Conservation (phyloP, 2,888 invertebrate genomes). For the Byasa hedistus region DNA sequence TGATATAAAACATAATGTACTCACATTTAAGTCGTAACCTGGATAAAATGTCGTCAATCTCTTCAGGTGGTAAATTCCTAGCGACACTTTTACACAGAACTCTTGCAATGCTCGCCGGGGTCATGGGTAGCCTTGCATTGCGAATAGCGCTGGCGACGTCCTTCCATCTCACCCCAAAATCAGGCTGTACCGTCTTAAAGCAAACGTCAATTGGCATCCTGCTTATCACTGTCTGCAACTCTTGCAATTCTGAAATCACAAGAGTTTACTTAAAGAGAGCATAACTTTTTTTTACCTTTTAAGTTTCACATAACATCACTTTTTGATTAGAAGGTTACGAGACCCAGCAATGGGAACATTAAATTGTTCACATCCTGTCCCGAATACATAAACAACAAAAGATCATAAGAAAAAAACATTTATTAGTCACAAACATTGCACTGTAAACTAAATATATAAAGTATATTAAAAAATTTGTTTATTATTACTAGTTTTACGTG, state of each 20-base stretch:
- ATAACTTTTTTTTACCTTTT: no score
- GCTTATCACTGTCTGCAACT: slow-evolving; percentile 50
- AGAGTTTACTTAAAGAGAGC: not conserved
- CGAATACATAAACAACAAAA: no score
- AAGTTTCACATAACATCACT: no score
- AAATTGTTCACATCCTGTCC: no score
- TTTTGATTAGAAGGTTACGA: no score
- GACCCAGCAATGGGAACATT: no score
- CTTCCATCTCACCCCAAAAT: slow-evolving; percentile 59
- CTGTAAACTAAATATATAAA: no score
- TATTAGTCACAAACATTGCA: no score
- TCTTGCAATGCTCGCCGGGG: slow-evolving; percentile 50
- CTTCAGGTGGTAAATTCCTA: slow-evolving; percentile 42
- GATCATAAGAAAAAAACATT: no score
- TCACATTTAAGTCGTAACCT: slow-evolving; percentile 53
- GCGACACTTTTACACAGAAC: slow-evolving; percentile 51
- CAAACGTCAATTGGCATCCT: slow-evolving; percentile 54
- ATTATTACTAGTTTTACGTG: no score
- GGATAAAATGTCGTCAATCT: slow-evolving; percentile 50
- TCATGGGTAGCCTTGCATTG: slow-evolving; percentile 53
- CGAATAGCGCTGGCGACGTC: slow-evolving; percentile 50
- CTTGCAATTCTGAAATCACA: slow-evolving; percentile 48
- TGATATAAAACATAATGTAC: slow-evolving; percentile 21
- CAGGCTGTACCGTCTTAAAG: slow-evolving; percentile 49
- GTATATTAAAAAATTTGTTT: no score